phyloP scores from a whole-genome alignment of 2,113 vertebrate genomes.

The Columbina picui region DNA sequence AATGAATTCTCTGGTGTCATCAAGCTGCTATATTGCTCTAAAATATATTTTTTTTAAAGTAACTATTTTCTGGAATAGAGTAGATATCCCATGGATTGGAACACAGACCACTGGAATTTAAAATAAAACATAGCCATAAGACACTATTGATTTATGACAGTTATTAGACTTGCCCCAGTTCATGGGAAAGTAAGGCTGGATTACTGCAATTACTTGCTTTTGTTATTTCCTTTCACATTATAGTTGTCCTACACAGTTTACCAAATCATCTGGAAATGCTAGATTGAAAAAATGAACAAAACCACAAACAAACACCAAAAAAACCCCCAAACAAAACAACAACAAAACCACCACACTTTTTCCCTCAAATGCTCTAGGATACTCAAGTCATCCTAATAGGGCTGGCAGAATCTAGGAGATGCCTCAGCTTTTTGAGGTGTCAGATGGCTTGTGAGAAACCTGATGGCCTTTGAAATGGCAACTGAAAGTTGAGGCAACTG shows the following conservation, averaged over 20 bases:
- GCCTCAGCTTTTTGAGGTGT: not conserved
- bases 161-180: not conserved
- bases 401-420: not conserved
- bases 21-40: not conserved
- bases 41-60: not conserved
- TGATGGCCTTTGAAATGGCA: not conserved
- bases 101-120: not conserved
- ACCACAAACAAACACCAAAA: too few species aligned
- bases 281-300: not conserved
- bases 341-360: not conserved
- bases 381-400: not conserved
- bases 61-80: not conserved
- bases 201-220: not conserved
- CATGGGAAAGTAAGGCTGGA: not conserved
- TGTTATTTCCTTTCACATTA: not conserved
- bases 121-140: not conserved
- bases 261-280: not conserved
- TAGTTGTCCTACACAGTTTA: not conserved
- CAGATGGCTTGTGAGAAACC: not conserved
- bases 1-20: not conserved
- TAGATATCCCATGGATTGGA: not conserved
- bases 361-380: not conserved
- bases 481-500: not conserved
- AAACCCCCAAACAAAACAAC: too few species aligned
- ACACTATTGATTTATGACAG: not conserved